Percentiles rank a stretch among this genome's conserved stretches.
Evolutionary conservation across 1,140 invertebrate species (phyloP).

Genomic region (Potamilus streckersoni): DNA sequence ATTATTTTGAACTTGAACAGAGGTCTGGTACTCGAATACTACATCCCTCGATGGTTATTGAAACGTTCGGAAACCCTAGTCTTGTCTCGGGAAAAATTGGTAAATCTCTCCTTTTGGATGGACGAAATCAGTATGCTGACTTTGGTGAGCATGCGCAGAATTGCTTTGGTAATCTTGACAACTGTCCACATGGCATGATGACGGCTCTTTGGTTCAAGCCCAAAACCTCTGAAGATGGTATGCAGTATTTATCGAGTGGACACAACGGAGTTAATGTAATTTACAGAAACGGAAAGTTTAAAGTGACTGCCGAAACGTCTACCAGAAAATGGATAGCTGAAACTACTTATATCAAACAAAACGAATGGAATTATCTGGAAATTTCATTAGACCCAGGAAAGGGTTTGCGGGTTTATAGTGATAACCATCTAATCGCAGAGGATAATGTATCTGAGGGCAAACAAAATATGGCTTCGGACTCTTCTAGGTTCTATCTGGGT

Average conservation of each 20-base stretch:
- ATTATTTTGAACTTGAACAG: no score
- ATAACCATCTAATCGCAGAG: slow-evolving; percentile 44
- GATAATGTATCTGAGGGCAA: slow-evolving; percentile 1
- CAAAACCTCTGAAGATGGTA: slow-evolving; percentile 40
- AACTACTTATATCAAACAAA: slow-evolving; percentile 34
- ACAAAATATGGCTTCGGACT: not conserved
- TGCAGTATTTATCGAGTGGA: slow-evolving; percentile 58
- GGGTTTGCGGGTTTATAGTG: slow-evolving; percentile 54
- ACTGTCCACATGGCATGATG: slow-evolving; percentile 55
- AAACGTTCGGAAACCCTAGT: slow-evolving; percentile 39
- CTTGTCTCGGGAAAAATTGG: slow-evolving; percentile 51
- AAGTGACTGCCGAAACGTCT: slow-evolving; percentile 41
- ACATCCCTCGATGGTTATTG: slow-evolving; percentile 44
- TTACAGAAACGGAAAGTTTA: slow-evolving; percentile 35
- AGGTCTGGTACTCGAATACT: slow-evolving; percentile 34
- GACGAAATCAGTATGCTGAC: slow-evolving; percentile 49
- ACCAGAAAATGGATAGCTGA: slow-evolving; percentile 44
- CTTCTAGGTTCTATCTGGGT: slow-evolving; percentile 48
- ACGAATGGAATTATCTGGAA: slow-evolving; percentile 63
- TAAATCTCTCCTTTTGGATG: slow-evolving; percentile 46
- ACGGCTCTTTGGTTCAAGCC: slow-evolving; percentile 50
- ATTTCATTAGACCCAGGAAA: slow-evolving; percentile 58
- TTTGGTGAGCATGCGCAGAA: slow-evolving; percentile 41
- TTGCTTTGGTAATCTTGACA: slow-evolving; percentile 63
- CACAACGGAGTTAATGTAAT: slow-evolving; percentile 55